A percentile compares a stretch with the other conserved stretches of the same genome.
Evolutionary conservation across 2,888 invertebrate genomes (phyloP).

Genomic region (Philonicus albiceps): DNA sequence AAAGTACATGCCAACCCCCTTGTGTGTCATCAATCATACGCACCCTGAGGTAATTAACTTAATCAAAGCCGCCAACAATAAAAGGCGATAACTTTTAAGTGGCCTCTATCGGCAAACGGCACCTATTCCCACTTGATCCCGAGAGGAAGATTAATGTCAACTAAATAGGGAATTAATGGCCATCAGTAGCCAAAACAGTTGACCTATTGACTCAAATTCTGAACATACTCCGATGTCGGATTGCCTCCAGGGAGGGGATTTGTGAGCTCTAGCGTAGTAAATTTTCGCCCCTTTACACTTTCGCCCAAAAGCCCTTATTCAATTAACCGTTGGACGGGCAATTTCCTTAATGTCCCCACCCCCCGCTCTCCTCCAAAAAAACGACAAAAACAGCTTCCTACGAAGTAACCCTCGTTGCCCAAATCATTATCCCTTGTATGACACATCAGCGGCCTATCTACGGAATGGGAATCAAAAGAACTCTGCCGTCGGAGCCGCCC

Average conservation of each 20-base stretch:
- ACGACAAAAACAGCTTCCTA: conserved; percentile 25
- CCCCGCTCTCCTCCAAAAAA: too few relatives aligned
- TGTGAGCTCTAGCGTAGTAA: neutral
- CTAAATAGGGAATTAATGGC: conserved; percentile 36
- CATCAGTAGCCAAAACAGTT: conserved; percentile 13
- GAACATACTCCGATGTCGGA: neutral
- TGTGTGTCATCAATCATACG: neutral
- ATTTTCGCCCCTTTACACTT: conserved; percentile 30
- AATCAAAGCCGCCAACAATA: neutral
- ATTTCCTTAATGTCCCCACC: conserved; percentile 25
- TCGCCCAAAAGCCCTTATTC: conserved; percentile 11
- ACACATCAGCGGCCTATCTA: conserved; percentile 28
- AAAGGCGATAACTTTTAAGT: conserved; percentile 16
- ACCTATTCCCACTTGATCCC: neutral
- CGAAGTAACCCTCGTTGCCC: conserved; percentile 10
- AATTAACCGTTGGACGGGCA: conserved; percentile 31
- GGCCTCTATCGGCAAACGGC: neutral
- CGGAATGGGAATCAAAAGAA: conserved; percentile 34
- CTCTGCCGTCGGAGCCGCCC: neutral
- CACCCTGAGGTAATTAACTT: neutral
- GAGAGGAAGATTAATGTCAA: conserved; percentile 22
- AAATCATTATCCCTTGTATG: conserved; percentile 37
- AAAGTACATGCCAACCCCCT: neutral
- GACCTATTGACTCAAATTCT: conserved; percentile 5
- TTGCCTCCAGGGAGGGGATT: neutral